Percentiles rank a stretch among this genome's conserved stretches.
Conservation (phyloP, 1,140 invertebrate genomes). For the Cryptotermes secundus region DNA sequence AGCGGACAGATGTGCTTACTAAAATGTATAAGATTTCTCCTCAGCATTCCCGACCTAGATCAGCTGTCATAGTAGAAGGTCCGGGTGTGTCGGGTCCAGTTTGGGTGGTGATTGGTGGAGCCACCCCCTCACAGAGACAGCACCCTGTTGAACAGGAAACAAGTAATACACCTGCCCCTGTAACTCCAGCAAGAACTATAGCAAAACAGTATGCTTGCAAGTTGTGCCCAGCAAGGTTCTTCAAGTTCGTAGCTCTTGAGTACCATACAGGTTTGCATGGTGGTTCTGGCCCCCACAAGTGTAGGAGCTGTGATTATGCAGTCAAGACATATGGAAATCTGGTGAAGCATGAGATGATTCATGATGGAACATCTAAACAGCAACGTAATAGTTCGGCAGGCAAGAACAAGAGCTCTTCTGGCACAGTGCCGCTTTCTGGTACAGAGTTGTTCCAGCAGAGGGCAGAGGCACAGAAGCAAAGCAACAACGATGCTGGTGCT, state of each 20-base stretch:
- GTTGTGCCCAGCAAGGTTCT: slow-evolving; percentile 68
- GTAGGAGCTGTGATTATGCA: slow-evolving; percentile 80
- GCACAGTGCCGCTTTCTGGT: slow-evolving; percentile 58
- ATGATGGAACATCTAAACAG: slow-evolving; percentile 41
- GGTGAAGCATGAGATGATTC: slow-evolving; percentile 70
- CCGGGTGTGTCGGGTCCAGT: slow-evolving; percentile 19
- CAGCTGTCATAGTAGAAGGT: slow-evolving; percentile 43
- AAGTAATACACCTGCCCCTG: slow-evolving; percentile 25
- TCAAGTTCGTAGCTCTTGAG: slow-evolving; percentile 66
- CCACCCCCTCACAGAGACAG: not conserved
- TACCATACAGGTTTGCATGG: slow-evolving; percentile 73
- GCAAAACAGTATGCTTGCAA: slow-evolving; percentile 55
- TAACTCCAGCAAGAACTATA: slow-evolving; percentile 1
- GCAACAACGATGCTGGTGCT: not conserved
- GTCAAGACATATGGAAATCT: slow-evolving; percentile 75
- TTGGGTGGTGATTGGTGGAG: slow-evolving; percentile 32
- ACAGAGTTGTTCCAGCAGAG: slow-evolving; percentile 62
- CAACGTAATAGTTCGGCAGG: not conserved
- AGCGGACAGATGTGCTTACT: slow-evolving; percentile 69
- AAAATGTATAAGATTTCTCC: slow-evolving; percentile 63
- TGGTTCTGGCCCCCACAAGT: slow-evolving; percentile 67
- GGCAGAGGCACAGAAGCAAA: slow-evolving; percentile 53
- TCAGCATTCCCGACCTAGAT: slow-evolving; percentile 60
- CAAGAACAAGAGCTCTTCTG: slow-evolving; percentile 4
- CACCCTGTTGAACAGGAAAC: not conserved